Evolutionary conservation across 1,140 invertebrate genomes (phyloP).

Genomic region (Cardiocondyla obscurior): DNA sequence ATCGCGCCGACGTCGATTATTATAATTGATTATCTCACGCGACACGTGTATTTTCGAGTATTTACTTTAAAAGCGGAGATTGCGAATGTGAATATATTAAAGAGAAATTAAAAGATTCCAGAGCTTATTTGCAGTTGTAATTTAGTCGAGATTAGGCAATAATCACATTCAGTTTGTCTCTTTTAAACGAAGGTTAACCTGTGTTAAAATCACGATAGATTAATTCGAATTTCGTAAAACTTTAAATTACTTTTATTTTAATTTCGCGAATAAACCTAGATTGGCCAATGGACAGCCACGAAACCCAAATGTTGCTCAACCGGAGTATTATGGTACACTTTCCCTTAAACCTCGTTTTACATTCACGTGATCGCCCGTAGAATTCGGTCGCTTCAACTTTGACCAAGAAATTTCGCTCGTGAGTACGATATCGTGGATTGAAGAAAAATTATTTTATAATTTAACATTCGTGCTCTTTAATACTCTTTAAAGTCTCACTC

Average conservation of each 20-base stretch:
- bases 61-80: neutral
- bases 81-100: neutral
- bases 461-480: neutral
- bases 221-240: neutral
- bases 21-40: neutral
- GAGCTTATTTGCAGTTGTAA: neutral
- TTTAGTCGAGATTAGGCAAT: neutral
- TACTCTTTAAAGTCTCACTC: neutral
- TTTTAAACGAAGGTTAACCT: neutral
- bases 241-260: conserved; percentile 66
- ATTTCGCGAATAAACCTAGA: conserved; percentile 63
- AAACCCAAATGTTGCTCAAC: conserved; percentile 75
- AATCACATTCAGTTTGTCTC: neutral
- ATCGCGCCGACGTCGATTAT: neutral
- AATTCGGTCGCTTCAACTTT: conserved; percentile 17
- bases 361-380: conserved; percentile 55
- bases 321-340: conserved; percentile 76
- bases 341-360: conserved; percentile 76
- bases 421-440: neutral
- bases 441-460: neutral
- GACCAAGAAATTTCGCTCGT: neutral
- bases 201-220: neutral
- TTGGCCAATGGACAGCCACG: conserved; percentile 63
- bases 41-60: neutral
- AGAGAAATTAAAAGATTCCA: neutral